Conservation (phyloP, 2,113 vertebrate species). For the Leucopsar rothschildi region DNA sequence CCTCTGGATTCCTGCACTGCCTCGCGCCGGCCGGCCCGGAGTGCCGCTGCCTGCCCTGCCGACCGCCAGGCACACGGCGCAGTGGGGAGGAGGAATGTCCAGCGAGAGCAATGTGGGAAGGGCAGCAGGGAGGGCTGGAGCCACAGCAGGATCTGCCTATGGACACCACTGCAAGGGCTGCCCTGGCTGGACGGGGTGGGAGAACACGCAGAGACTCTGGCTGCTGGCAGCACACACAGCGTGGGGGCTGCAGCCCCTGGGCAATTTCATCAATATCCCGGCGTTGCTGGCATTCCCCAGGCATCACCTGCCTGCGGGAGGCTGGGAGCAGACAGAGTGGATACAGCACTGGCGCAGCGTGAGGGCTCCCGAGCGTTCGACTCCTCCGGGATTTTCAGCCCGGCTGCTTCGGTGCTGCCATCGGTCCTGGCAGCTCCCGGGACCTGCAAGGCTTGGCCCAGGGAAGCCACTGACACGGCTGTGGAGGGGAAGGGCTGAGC, state of each 20-base stretch:
- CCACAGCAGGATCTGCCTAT: background rate
- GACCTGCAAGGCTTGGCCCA: accelerated
- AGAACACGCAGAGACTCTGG: background rate
- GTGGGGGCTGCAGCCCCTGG: background rate
- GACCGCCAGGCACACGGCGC: background rate
- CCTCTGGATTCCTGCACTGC: background rate
- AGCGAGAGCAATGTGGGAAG: background rate
- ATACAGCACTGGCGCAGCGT: accelerated
- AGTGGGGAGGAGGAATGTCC: background rate
- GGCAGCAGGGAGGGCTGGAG: background rate
- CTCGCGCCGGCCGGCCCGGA: background rate
- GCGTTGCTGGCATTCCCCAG: background rate
- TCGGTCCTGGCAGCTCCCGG: background rate
- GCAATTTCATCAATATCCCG: accelerated
- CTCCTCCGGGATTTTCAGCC: background rate
- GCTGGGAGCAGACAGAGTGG: accelerated
- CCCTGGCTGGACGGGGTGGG: accelerated
- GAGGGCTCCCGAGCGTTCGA: accelerated
- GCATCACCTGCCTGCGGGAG: background rate
- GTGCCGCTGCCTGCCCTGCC: background rate
- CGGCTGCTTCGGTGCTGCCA: background rate
- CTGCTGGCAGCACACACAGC: background rate
- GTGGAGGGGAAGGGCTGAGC: background rate
- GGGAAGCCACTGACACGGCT: background rate
- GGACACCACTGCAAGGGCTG: background rate